Base-by-base conservation (phyloP, 2,797 vertebrate species). In the Sebastes ruberrimus region DNA sequence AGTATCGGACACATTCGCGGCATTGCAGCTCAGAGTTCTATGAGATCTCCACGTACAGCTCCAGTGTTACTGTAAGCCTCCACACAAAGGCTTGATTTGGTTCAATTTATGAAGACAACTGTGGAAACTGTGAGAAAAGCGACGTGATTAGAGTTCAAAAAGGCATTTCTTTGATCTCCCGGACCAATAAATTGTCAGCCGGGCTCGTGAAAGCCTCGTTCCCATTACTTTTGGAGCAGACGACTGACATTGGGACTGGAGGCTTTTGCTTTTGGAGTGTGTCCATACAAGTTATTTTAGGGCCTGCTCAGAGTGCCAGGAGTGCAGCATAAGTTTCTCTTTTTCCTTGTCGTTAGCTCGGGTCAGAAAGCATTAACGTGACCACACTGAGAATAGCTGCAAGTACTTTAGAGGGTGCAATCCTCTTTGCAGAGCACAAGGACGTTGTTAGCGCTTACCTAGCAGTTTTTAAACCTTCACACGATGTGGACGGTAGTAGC, bases 361-460 rank as follows among this genome's bases (percentile, higher is more conserved):
- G 72, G 89, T 92, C 89, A 92, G 88, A 91, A 90, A 89, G 90
- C 89, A 90, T 93, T 92, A 93, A 79, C 81, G 78, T 88, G 87
- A 76, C 84, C 70, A 74, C 84, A 87, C 88, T 91, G 88, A 92
- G 89, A 93, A 93, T 89, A 92, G 90, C 90, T 90, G 82, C 87
- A 91, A 89, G 88, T 92, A 84, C 85, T 92, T 93, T 89, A 91
- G 60, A 68, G 74, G 57, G 82, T 77, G 63, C 90, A 92, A 94
- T 94, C 92, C 91, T 93, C 92, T 93, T 95, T 93, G 81, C 82
- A 66, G 76, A 72, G 83, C 71, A 81, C 75, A 85, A 71, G 84
- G 90, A 88, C 88, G 84, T 90, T 85, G 86, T 73, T 70, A 25
- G 71, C 88, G 91, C 90, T 88, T 81, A 88, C 79, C 86, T 14